Conservation (phyloP, 2,888 invertebrate species). For the Hydrotaea diabolus region DNA sequence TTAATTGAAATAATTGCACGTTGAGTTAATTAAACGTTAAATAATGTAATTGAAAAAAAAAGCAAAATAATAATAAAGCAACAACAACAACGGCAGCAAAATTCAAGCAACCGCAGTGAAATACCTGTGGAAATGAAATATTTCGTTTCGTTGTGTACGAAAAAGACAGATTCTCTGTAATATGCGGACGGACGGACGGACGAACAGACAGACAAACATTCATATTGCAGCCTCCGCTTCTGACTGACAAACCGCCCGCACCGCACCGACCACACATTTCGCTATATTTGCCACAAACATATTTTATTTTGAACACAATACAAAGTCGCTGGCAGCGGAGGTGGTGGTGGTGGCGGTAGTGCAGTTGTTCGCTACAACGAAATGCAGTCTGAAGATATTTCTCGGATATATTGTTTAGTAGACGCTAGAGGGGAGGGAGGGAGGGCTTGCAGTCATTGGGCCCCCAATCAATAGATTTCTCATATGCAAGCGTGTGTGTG, state of each 20-base stretch:
- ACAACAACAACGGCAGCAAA: conserved; percentile 44
- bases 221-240: background rate
- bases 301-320: background rate
- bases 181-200: background rate
- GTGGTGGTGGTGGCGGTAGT: too few relatives aligned
- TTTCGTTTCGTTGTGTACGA: conserved; percentile 15
- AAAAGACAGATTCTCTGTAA: conserved; percentile 25
- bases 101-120: background rate
- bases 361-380: background rate
- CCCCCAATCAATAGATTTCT: background rate
- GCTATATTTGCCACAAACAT: background rate
- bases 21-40: conserved; percentile 81
- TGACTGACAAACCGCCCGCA: conserved; percentile 1
- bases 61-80: conserved; percentile 18
- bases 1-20: conserved; percentile 81
- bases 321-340: too few relatives aligned
- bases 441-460: background rate
- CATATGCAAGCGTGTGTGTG: background rate
- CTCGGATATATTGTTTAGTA: background rate
- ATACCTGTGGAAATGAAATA: conserved; percentile 23
- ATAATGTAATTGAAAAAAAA: conserved; percentile 79
- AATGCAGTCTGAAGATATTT: conserved; percentile 8
- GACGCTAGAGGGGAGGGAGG: background rate
- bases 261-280: conserved; percentile 3
- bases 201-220: too few relatives aligned